A percentile compares a stretch with the other conserved stretches of the same genome.
These are phyloP conservation scores for Maccullochella peelii DNA, from an alignment of 2,113 vertebrate genomes.

Conservation along the genomic window DNA sequence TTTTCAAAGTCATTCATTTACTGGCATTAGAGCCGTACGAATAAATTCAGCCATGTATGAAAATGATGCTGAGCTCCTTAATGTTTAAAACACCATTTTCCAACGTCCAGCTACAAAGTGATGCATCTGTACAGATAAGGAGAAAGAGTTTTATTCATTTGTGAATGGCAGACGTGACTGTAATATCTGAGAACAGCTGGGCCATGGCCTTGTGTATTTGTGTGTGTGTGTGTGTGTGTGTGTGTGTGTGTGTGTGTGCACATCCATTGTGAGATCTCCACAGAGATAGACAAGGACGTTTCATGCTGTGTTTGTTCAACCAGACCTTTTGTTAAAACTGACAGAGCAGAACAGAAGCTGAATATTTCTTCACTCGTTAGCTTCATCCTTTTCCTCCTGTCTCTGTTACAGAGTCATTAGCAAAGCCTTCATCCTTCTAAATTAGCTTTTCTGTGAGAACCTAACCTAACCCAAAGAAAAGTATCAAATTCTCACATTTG, in stretches of 20 bases:
- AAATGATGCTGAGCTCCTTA: not conserved
- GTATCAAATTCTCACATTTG: not conserved
- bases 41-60: constrained; percentile 7
- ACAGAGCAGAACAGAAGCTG: not conserved
- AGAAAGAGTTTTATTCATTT: constrained; percentile 29
- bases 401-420: not conserved
- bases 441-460: not conserved
- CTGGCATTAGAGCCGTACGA: not conserved
- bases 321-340: not conserved
- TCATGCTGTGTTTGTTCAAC: constrained; percentile 38
- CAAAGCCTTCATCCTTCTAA: not conserved
- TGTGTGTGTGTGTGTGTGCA: not conserved
- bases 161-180: constrained; percentile 9
- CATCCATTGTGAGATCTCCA: constrained; percentile 32
- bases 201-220: not conserved
- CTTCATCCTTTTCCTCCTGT: not conserved
- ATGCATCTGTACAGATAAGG: constrained; percentile 37
- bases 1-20: not conserved
- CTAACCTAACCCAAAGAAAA: not conserved
- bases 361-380: not conserved
- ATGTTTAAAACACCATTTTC: constrained; percentile 8
- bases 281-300: constrained; percentile 37
- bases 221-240: constrained; percentile 18
- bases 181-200: constrained; percentile 27
- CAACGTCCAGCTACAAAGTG: constrained; percentile 3